Base-by-base conservation (phyloP, 2,797 vertebrate genomes). In the Parambassis ranga region DNA sequence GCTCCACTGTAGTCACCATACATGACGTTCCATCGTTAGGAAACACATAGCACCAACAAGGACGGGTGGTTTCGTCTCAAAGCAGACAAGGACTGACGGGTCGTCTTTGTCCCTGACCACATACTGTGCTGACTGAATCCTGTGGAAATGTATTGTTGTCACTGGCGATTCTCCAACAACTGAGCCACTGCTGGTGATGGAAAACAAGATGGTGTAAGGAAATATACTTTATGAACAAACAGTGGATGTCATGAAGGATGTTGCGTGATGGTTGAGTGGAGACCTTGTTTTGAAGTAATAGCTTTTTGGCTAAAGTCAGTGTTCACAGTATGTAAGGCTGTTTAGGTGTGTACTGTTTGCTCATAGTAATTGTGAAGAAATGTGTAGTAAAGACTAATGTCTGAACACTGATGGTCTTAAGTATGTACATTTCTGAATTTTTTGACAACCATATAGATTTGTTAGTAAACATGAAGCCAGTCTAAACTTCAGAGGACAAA, bases 31-130 rank as follows among this genome's bases (percentile, higher is more conserved):
- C 87, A 0, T 65, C 71, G 1, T 6, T 71, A 2, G 87, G 41
- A 41, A 89, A 92, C 79, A 93, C 91, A 89, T 94, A 93, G 52
- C 82, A 42, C 9, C 41, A 16, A 32, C n/a, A n/a, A n/a, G n/a
- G 55, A 57, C 53, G 46, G 44, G 38, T 1, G 4, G 44, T 48
- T 37, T 23, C 16, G 55, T 57, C 44, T 64, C 33, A 15, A 16
- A 51, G 11, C 43, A 38, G 36, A 30, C 41, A 31, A 13, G 28
- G 71, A 71, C 62, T 70, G 74, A 65, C 38, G 58, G 52, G 36
- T 43, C 26, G 27, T 61, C 22, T 62, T 48, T 15, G 13, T 42
- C 44, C 10, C 8, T 30, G 58, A 58, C 50, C 28, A 35, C 63
- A 19, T 22, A 27, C 59, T 71, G 67, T 49, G 60, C 52, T 44